Percentiles rank a stretch among this genome's conserved stretches.
phyloP scores from a whole-genome alignment of 2,888 invertebrate genomes.

The Nemotelus pantherinus region DNA sequence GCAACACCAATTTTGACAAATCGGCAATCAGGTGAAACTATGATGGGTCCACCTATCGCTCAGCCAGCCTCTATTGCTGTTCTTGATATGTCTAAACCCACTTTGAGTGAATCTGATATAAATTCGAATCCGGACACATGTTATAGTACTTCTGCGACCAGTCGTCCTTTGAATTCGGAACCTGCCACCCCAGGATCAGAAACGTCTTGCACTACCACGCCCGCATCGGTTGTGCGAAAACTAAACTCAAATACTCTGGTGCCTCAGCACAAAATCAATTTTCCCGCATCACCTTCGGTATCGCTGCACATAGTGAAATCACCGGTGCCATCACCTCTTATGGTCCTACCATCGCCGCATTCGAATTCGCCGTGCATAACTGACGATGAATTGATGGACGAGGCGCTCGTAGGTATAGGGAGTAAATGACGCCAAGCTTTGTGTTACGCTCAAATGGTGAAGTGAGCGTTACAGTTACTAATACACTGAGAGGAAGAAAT shows the following conservation, averaged over 20 bases:
- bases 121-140: constrained; percentile 48
- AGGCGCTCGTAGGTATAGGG: constrained; percentile 53
- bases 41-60: constrained; percentile 51
- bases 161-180: not conserved
- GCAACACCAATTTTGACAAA: not conserved
- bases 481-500: too few species aligned
- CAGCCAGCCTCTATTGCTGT: constrained; percentile 37
- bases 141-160: not conserved
- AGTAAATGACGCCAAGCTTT: constrained; percentile 52
- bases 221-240: constrained; percentile 17
- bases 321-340: constrained; percentile 76
- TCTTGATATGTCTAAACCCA: constrained; percentile 43
- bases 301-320: constrained; percentile 82
- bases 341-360: constrained; percentile 73
- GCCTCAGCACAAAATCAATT: constrained; percentile 41
- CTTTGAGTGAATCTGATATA: constrained; percentile 40
- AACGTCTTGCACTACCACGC: not conserved
- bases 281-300: constrained; percentile 68
- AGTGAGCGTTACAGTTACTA: too few species aligned
- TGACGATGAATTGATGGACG: constrained; percentile 74
- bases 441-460: too few species aligned
- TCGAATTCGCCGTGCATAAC: constrained; percentile 78
- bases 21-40: constrained; percentile 33
- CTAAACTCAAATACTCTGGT: constrained; percentile 6
- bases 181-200: not conserved